Conservation (phyloP, 2,888 invertebrate species). For the Linnaemya vulpina region DNA sequence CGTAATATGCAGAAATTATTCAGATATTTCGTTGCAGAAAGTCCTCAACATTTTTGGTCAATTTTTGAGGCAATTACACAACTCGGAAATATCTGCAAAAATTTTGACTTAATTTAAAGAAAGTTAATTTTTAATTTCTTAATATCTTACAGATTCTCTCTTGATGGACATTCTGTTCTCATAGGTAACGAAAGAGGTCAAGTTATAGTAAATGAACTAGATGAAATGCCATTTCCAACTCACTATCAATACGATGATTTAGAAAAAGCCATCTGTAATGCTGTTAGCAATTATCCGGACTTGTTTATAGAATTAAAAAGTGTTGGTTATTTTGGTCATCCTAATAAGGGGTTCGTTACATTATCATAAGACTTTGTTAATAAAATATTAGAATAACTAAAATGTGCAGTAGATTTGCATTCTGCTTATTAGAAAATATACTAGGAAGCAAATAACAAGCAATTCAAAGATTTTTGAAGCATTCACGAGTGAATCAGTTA, state of each 20-base stretch:
- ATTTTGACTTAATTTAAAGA: no score
- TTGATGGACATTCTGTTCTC: constrained; percentile 87
- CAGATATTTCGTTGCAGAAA: no score
- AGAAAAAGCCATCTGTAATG: constrained; percentile 86
- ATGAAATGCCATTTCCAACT: constrained; percentile 89
- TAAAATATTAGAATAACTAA: background rate
- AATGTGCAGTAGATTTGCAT: no score
- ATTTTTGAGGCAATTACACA: no score
- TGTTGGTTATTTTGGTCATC: constrained; percentile 82
- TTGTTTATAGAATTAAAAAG: constrained; percentile 86
- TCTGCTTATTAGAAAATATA: no score
- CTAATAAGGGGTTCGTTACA: constrained; percentile 64
- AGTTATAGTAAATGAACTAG: constrained; percentile 87
- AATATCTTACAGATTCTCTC: constrained; percentile 84
- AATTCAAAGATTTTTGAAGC: no score
- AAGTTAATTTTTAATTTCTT: background rate
- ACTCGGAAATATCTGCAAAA: no score
- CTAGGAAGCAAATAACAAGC: no score
- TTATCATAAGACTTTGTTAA: constrained; percentile 2
- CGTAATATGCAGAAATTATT: no score
- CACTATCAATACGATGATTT: constrained; percentile 87
- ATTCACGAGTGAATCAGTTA: no score
- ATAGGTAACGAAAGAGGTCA: constrained; percentile 88
- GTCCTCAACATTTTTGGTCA: no score
- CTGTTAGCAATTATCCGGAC: constrained; percentile 86